A percentile compares a stretch with the other conserved stretches of the same genome.
These are phyloP conservation scores for Etheostoma cragini DNA, from an alignment of 2,113 vertebrate genomes.

Conservation along the genomic window DNA sequence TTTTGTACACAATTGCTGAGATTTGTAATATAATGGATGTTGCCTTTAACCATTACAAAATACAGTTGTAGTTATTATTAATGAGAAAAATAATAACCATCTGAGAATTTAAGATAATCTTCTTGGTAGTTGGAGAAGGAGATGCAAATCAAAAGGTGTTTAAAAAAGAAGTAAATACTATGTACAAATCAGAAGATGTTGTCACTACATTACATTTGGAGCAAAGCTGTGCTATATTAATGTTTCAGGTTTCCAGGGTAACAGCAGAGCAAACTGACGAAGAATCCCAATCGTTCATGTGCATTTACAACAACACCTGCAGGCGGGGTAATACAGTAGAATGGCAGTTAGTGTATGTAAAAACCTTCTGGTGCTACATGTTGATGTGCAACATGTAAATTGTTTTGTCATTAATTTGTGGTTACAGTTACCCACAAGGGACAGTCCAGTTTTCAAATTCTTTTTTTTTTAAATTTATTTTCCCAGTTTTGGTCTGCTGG, in stretches of 20 bases:
- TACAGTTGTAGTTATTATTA: background rate
- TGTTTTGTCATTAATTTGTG: background rate
- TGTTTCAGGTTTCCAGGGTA: background rate
- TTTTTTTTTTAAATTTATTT: background rate
- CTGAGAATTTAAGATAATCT: background rate
- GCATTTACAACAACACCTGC: background rate
- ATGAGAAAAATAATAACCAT: background rate
- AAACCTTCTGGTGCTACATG: background rate
- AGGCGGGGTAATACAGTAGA: background rate
- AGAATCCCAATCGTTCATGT: background rate
- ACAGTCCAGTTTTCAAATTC: slow-evolving; percentile 4
- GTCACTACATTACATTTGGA: background rate
- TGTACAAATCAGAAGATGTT: background rate
- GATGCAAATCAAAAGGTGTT: background rate
- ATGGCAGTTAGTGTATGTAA: background rate
- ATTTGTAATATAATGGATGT: background rate
- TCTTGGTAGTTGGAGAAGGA: background rate
- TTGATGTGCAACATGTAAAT: slow-evolving; percentile 7
- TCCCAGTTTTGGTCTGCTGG: background rate
- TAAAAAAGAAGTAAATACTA: background rate
- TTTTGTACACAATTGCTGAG: background rate
- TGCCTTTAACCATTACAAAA: background rate
- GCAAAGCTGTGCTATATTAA: background rate
- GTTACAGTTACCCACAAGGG: slow-evolving; percentile 8
- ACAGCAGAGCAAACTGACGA: background rate